phyloP scores from a whole-genome alignment of 1,140 invertebrate genomes.

The Drosophila takahashii region DNA sequence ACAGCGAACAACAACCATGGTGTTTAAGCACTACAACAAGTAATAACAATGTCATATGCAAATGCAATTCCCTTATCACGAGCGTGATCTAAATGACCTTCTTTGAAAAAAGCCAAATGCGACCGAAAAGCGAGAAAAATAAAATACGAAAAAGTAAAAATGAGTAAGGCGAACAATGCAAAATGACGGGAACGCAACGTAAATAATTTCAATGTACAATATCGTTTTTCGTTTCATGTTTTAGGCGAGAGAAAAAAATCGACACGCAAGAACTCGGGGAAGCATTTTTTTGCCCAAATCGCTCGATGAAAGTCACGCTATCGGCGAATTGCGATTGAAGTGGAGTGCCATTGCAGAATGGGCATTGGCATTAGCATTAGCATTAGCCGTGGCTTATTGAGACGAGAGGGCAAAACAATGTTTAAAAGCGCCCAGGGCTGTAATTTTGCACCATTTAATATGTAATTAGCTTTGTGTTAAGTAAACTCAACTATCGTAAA shows the following conservation, averaged over 20 bases:
- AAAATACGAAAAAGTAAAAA: conserved; percentile 17
- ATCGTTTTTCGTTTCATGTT: conserved; percentile 49
- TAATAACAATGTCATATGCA: conserved; percentile 59
- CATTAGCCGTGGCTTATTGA: conserved; percentile 58
- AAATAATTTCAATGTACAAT: conserved; percentile 62
- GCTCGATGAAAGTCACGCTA: conserved; percentile 73
- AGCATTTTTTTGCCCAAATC: conserved; percentile 84
- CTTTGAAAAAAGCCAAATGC: conserved; percentile 51
- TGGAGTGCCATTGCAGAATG: conserved; percentile 1
- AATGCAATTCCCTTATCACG: conserved; percentile 72
- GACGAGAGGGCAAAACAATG: conserved; percentile 82
- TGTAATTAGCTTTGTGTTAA: conserved; percentile 84
- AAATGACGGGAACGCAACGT: conserved; percentile 48
- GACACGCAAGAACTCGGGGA: conserved; percentile 84
- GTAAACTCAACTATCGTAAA: conserved; percentile 68
- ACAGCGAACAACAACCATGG: conserved; percentile 35
- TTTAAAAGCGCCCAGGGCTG: conserved; percentile 83
- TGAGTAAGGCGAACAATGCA: conserved; percentile 30
- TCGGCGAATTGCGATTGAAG: conserved; percentile 21
- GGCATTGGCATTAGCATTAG: neutral
- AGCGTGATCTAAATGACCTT: conserved; percentile 72
- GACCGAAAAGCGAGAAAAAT: conserved; percentile 24
- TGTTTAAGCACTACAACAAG: conserved; percentile 22
- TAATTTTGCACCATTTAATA: conserved; percentile 84
- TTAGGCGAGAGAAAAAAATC: conserved; percentile 83